Evolutionary conservation across 2,113 vertebrate species (phyloP), one percentile per base, ranked within the genome.

Genomic region (Engraulis encrasicolus): DNA sequence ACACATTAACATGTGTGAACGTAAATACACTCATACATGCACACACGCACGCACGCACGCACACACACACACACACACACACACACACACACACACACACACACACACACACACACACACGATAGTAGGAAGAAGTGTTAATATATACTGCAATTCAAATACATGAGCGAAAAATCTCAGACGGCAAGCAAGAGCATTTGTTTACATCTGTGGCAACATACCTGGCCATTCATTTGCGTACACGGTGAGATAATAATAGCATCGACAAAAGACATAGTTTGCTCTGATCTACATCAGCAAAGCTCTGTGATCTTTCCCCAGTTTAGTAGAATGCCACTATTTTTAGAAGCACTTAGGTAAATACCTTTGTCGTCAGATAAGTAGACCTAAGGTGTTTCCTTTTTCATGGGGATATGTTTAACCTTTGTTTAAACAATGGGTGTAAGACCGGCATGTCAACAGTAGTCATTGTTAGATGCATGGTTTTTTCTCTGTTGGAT

Each of bases 61-160:
- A 11, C 50, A 11, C 50, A 50, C 50, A 50, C 50, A 50, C 50
- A 50, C 50, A 11, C 50, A 50, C 3, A 11, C 9, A 54, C 19
- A 58, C 54, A 20, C 19, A 58, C 54, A 58, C 54, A 58, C 54
- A 58, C 54, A 58, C 54, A 66, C 58, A 66, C 58, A 45, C 40
- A 5, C 40, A 45, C 9, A 45, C 40, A 45, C 40, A 45, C 40
- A 45, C 40, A 45, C 40, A 45, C 40, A 45, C 40, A 45, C 40
- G 9, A 45, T 45, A 45, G 4, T n/a, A n/a, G n/a, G n/a, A n/a
- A n/a, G n/a, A n/a, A n/a, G n/a, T n/a, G n/a, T n/a, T n/a, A n/a
- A n/a, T n/a, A n/a, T n/a, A n/a, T n/a, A n/a, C n/a, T n/a, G n/a
- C n/a, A n/a, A 45, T 9, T 5, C 40, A 45, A 45, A 45, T 9